phyloP scores from a whole-genome alignment of 2,888 invertebrate species.

The Gibbula magus region DNA sequence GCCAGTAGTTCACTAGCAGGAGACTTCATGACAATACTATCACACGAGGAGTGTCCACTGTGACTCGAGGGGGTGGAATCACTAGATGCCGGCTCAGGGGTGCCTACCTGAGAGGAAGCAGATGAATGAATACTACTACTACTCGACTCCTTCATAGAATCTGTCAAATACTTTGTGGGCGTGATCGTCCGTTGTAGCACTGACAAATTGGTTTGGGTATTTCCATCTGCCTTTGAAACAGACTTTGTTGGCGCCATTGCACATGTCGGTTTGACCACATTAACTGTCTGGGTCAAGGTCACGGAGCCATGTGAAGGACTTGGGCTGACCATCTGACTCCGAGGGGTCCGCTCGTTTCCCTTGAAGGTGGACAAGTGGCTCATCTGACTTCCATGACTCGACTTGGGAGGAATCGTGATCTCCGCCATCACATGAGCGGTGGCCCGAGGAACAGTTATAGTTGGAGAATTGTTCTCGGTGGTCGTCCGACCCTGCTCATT shows the following conservation, averaged over 20 bases:
- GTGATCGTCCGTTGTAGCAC: slow-evolving; percentile 59
- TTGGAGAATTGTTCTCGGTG: slow-evolving; percentile 6
- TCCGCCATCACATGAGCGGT: slow-evolving; percentile 25
- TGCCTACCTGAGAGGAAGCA: neutral
- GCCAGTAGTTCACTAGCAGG: slow-evolving; percentile 34
- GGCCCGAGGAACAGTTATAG: neutral
- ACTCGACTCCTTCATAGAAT: slow-evolving; percentile 19
- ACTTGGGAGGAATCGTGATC: slow-evolving; percentile 23
- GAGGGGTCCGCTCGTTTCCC: slow-evolving; percentile 23
- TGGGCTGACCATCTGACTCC: slow-evolving; percentile 44
- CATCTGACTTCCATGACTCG: slow-evolving; percentile 4
- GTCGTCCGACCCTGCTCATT: slow-evolving; percentile 9
- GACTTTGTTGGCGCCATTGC: slow-evolving; percentile 46
- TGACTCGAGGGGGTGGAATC: slow-evolving; percentile 1
- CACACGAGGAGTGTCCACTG: slow-evolving; percentile 57
- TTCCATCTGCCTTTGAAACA: slow-evolving; percentile 57
- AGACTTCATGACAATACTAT: slow-evolving; percentile 52
- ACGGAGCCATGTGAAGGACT: slow-evolving; percentile 36
- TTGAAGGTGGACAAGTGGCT: slow-evolving; percentile 19
- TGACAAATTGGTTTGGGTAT: slow-evolving; percentile 64
- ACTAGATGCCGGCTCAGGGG: neutral
- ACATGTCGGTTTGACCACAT: slow-evolving; percentile 67
- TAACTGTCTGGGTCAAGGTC: slow-evolving; percentile 57
- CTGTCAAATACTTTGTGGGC: slow-evolving; percentile 42
- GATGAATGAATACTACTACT: slow-evolving; percentile 4